Evolutionary conservation across 2,888 invertebrate genomes (phyloP), one percentile per base, ranked within the genome.

Genomic region (Caenorhabditis doughertyi): DNA sequence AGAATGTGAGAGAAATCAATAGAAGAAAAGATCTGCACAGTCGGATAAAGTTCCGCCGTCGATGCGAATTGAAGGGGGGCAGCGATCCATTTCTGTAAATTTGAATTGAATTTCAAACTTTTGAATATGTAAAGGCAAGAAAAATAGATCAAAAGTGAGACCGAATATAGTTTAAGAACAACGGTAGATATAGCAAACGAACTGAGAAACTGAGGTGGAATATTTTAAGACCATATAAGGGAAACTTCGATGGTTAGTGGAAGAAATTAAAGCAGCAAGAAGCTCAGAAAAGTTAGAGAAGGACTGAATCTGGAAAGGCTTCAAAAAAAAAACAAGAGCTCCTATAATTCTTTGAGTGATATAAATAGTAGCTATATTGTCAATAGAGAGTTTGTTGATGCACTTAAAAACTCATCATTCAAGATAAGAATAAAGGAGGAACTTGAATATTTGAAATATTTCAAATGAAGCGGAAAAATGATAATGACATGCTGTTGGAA

Each of bases 11-110:
- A 21, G 23, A 13, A 25, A 56, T 79, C 21, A 79, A 67, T 53
- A 81, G 74, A 68, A 81, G 64, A 81, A 81, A 8, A 81, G 64
- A 23, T 81, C 81, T n/a, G 81, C 76, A 49, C 81, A 81, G 35
- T 71, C 76, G 44, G 81, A 71, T 3, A 81, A 71, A 32, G 70
- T 77, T 21, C 76, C 81, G 29, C 71, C 72, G 71, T 76, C 76
- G 58, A 76, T 76, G 56, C 76, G 71, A 32, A 81, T 81, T 62
- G 80, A 81, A 27, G 80, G 80, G 18, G 80, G 80, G 70, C 80
- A 81, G 29, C 80, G 80, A 39, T 81, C 80, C 80, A 81, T 81
- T 16, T 35, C 73, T 56, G 64, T 16, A 64, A 64, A 21, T 23
- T 9, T 7, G 9, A 3, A 23, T n/a, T n/a, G 27, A 60, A n/a